Conservation (phyloP, 2,888 invertebrate species). For the Seira musarum region DNA sequence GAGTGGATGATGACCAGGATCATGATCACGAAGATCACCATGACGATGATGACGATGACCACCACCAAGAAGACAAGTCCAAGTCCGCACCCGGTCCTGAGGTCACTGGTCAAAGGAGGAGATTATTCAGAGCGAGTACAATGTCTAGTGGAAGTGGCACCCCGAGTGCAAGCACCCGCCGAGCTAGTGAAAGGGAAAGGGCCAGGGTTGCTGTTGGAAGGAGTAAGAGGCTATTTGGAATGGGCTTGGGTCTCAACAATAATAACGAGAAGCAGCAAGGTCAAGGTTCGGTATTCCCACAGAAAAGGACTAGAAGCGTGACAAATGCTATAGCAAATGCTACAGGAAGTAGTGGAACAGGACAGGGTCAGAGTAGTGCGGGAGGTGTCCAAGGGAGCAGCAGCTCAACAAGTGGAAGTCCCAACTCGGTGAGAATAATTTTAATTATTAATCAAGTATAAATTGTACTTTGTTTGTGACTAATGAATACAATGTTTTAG, state of each 20-base stretch:
- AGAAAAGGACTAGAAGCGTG: conserved; percentile 66
- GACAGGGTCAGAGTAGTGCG: neutral
- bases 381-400: too few species aligned
- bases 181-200: conserved; percentile 32
- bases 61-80: conserved; percentile 12
- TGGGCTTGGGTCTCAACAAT: conserved; percentile 38
- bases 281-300: conserved; percentile 54
- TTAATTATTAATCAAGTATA: neutral
- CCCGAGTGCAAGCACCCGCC: conserved; percentile 22
- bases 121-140: conserved; percentile 21
- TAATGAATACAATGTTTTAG: conserved; percentile 31
- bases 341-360: conserved; percentile 5
- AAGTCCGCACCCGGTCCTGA: conserved; percentile 24
- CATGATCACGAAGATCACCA: conserved; percentile 11
- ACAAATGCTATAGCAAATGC: conserved; percentile 64
- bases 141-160: conserved; percentile 44
- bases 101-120: too few species aligned
- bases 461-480: neutral
- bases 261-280: conserved; percentile 65
- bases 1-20: conserved; percentile 46
- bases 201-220: conserved; percentile 13
- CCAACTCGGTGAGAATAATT: conserved; percentile 39
- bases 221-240: conserved; percentile 23
- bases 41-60: conserved; percentile 56
- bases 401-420: conserved; percentile 52